Evolutionary conservation across 2,113 vertebrate species (phyloP).

Genomic region (Phaetusa simplex): DNA sequence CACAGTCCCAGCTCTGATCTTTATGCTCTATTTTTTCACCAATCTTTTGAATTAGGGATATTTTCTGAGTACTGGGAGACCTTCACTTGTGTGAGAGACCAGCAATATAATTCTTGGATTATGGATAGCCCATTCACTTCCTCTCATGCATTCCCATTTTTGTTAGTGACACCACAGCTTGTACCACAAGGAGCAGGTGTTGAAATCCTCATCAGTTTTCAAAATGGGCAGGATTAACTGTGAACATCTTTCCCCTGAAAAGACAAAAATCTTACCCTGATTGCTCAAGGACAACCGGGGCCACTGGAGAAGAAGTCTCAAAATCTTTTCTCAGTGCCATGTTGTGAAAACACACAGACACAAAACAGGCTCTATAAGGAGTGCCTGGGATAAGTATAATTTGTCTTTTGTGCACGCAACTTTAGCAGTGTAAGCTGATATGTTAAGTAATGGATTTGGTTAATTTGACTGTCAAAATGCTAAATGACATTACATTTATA

Average conservation of each 20-base stretch:
- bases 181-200: neutral
- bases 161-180: neutral
- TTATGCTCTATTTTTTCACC: neutral
- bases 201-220: neutral
- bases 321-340: neutral
- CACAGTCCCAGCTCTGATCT: neutral
- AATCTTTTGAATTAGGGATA: neutral
- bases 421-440: neutral
- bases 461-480: conserved; percentile 34
- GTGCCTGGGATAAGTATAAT: neutral
- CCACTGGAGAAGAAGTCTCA: neutral
- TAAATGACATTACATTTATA: conserved; percentile 14
- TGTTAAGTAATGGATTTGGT: conserved; percentile 1
- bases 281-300: neutral
- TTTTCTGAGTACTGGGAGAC: neutral
- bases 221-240: neutral
- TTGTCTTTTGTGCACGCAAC: neutral
- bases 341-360: neutral
- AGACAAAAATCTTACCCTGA: neutral
- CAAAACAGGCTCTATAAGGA: neutral
- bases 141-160: neutral
- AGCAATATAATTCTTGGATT: neutral
- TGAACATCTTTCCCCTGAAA: neutral
- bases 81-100: neutral
- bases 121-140: neutral